Evolutionary conservation across 2,797 vertebrate species (phyloP).

Genomic region (Selene dorsalis): DNA sequence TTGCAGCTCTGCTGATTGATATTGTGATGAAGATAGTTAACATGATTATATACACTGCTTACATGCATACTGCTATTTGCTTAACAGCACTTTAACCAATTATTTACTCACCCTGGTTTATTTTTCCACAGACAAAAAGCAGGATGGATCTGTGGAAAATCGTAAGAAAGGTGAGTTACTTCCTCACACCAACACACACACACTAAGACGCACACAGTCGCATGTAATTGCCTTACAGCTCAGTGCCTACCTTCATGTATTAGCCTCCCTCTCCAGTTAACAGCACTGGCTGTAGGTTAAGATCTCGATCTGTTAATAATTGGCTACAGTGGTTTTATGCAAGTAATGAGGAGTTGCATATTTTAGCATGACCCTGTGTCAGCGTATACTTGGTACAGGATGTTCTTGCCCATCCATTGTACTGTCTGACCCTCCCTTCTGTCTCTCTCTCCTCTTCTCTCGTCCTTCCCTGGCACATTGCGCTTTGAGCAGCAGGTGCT

Average conservation of each 20-base stretch:
- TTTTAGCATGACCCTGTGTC: conserved; percentile 52
- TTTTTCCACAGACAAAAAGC: conserved; percentile 92
- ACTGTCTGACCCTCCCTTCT: conserved; percentile 58
- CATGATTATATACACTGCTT: not conserved
- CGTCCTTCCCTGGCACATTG: conserved; percentile 70
- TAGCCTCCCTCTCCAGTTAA: conserved; percentile 52
- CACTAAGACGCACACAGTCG: not conserved
- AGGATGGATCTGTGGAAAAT: conserved; percentile 96
- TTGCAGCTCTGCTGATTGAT: too few relatives aligned
- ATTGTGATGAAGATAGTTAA: not conserved
- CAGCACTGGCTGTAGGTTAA: conserved; percentile 58
- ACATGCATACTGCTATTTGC: not conserved
- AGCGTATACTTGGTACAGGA: conserved; percentile 35
- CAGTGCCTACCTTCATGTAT: conserved; percentile 53
- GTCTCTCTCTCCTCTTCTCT: conserved; percentile 63
- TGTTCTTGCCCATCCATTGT: conserved; percentile 64
- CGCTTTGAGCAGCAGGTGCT: conserved; percentile 80
- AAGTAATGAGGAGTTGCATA: conserved; percentile 49
- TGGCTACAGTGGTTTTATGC: conserved; percentile 50
- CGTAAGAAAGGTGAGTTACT: conserved; percentile 94
- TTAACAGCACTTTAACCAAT: not conserved
- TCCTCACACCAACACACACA: not conserved
- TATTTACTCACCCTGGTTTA: conserved; percentile 42
- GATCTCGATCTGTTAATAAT: conserved; percentile 56
- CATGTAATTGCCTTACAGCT: conserved; percentile 60